Conservation (phyloP, 2,113 vertebrate genomes). For the Catharus bicknelli region DNA sequence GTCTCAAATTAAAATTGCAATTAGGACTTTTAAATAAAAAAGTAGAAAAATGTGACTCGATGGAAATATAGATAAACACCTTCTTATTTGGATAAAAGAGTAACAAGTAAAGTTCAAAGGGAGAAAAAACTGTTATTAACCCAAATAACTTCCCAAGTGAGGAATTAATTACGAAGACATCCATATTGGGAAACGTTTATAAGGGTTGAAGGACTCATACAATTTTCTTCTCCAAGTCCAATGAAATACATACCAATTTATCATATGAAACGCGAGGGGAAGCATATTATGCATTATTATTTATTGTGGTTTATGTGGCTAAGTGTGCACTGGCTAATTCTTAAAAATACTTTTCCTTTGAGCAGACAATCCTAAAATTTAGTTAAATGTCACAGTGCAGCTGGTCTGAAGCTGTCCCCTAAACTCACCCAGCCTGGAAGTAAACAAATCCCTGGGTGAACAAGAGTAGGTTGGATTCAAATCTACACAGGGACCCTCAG, state of each 20-base stretch:
- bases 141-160: background rate
- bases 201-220: background rate
- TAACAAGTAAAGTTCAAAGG: background rate
- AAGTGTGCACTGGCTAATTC: background rate
- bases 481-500: too few species aligned
- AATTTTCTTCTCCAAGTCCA: background rate
- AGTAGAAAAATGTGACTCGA: background rate
- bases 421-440: too few species aligned
- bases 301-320: background rate
- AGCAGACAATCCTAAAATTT: background rate
- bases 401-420: too few species aligned
- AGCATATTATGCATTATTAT: background rate
- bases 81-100: background rate
- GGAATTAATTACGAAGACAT: background rate
- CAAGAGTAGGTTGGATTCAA: too few species aligned
- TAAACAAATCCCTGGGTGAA: too few species aligned
- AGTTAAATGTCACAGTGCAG: background rate
- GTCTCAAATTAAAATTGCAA: background rate
- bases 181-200: background rate
- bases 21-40: background rate
- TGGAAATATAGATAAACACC: background rate
- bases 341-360: background rate
- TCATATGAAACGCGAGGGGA: background rate
- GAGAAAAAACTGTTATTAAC: background rate
- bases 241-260: background rate